phyloP scores from a whole-genome alignment of 2,888 invertebrate species.

The Thecocarcelia acutangulata region DNA sequence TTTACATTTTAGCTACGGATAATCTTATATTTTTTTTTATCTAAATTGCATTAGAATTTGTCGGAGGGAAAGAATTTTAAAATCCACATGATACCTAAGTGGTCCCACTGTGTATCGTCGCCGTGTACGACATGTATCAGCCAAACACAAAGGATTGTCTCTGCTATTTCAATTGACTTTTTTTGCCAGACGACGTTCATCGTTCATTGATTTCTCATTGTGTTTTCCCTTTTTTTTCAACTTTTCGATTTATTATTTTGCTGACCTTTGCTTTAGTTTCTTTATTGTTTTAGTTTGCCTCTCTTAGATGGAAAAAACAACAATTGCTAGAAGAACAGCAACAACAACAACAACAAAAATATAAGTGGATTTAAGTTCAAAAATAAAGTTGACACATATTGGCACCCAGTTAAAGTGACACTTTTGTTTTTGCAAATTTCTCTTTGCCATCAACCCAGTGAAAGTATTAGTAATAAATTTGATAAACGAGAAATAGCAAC shows the following conservation, averaged over 20 bases:
- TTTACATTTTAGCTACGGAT: no score
- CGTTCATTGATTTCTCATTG: conserved; percentile 56
- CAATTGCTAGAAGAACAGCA: conserved; percentile 27
- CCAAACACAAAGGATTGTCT: conserved; percentile 47
- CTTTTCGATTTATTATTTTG: conserved; percentile 55
- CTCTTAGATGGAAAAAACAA: conserved; percentile 30
- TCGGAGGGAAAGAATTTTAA: no score
- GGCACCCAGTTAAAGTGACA: conserved; percentile 57
- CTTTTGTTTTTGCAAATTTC: conserved; percentile 52
- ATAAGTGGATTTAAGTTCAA: conserved; percentile 2
- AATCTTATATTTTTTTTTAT: no score
- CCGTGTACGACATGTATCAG: conserved; percentile 22
- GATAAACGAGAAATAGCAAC: conserved; percentile 6
- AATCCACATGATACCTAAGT: no score
- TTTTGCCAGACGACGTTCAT: conserved; percentile 45
- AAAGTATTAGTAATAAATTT: conserved; percentile 49
- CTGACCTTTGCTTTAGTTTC: conserved; percentile 63
- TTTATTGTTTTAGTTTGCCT: conserved; percentile 11
- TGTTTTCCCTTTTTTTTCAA: conserved; percentile 21
- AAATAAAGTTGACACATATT: conserved; percentile 58
- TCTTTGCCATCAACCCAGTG: conserved; percentile 15
- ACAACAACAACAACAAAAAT: conserved; percentile 9
- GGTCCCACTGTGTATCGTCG: conserved; percentile 29
- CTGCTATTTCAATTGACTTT: conserved; percentile 45
- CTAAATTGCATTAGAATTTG: no score